phyloP scores from a whole-genome alignment of 1,140 invertebrate genomes.

The Cecropterus lyciades region DNA sequence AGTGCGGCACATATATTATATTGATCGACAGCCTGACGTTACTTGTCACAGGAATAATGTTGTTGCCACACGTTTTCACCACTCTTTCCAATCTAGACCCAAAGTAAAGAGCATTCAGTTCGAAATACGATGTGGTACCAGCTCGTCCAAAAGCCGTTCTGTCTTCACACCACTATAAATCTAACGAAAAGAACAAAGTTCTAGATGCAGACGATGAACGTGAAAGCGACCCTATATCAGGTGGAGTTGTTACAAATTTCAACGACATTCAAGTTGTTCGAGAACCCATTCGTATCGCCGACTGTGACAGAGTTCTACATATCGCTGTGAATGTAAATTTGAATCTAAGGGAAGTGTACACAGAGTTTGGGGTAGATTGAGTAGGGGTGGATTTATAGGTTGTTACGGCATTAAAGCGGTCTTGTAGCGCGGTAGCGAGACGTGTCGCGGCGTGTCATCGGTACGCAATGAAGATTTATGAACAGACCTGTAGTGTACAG shows the following conservation, averaged over 20 bases:
- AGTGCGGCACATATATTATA: conserved; percentile 81
- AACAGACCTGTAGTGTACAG: conserved; percentile 63
- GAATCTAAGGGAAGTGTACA: conserved; percentile 17
- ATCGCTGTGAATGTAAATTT: conserved; percentile 16
- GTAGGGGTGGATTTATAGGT: conserved; percentile 38
- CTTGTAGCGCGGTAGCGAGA: conserved; percentile 77
- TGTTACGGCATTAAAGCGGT: conserved; percentile 43
- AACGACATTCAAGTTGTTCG: conserved; percentile 44
- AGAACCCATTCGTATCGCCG: conserved; percentile 55
- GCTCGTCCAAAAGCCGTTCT: conserved; percentile 55
- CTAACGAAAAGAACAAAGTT: conserved; percentile 77
- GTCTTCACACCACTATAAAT: conserved; percentile 51
- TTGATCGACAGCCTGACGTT: conserved; percentile 82
- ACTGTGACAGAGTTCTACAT: conserved; percentile 56
- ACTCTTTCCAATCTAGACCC: conserved; percentile 38
- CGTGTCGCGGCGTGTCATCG: conserved; percentile 81
- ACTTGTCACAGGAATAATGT: conserved; percentile 81
- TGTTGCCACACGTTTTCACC: conserved; percentile 58
- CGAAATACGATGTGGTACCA: conserved; percentile 19
- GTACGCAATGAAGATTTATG: conserved; percentile 83
- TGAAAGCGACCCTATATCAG: conserved; percentile 57
- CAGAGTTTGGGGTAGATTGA: conserved; percentile 45
- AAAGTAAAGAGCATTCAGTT: conserved; percentile 26
- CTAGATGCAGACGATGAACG: conserved; percentile 43
- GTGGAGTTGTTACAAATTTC: conserved; percentile 48